A percentile compares a stretch with the other conserved stretches of the same genome.
Evolutionary conservation across 2,888 invertebrate species (phyloP).

Genomic region (Acanthosepion pharaonis): DNA sequence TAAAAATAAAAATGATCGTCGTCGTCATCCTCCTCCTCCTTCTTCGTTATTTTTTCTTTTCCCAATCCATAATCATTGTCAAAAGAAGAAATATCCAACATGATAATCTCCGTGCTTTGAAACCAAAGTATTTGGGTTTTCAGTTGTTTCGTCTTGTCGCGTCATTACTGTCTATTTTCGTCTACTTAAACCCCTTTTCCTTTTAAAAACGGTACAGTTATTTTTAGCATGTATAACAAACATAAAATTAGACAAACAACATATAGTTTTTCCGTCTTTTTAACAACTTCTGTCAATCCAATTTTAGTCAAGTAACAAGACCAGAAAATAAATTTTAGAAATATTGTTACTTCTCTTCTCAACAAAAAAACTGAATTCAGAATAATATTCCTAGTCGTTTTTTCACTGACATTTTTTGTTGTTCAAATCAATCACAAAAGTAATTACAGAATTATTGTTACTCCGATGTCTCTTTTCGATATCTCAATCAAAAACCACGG

Average conservation of each 20-base stretch:
- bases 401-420: neutral
- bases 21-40: neutral
- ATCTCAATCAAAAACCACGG: neutral
- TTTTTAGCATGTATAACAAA: too few relatives aligned
- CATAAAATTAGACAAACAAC: too few relatives aligned
- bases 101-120: neutral
- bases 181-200: neutral
- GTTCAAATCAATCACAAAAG: neutral
- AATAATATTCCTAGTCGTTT: neutral
- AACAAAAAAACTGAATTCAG: neutral
- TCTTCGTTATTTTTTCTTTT: neutral
- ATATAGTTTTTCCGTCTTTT: too few relatives aligned
- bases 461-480: neutral
- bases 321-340: neutral
- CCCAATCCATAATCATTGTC: neutral
- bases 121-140: neutral
- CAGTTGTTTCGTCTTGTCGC: neutral
- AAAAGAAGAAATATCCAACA: neutral
- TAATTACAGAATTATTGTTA: neutral
- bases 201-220: too few relatives aligned
- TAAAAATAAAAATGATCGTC: neutral
- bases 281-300: too few relatives aligned
- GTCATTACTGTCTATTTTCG: neutral
- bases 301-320: neutral
- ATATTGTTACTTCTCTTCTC: neutral